Evolutionary conservation across 1,140 invertebrate species (phyloP).

Genomic region (Aphaenogaster rudis): DNA sequence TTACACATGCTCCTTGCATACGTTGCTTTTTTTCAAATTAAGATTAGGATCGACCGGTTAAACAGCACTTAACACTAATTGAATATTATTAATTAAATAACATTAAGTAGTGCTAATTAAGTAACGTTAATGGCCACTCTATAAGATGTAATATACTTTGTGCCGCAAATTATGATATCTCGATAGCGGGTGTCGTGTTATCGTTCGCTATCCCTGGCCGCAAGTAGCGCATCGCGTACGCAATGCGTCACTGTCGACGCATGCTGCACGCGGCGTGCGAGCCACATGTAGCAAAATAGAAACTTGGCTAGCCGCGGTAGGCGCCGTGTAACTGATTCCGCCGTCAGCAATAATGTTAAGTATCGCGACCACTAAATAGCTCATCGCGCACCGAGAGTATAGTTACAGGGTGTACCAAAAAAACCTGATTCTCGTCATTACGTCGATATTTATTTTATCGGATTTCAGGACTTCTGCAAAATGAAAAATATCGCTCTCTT

Average conservation of each 20-base stretch:
- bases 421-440: neutral
- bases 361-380: slow-evolving; percentile 52
- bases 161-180: neutral
- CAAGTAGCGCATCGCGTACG: slow-evolving; percentile 52
- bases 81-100: too few species aligned
- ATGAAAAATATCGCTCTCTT: neutral
- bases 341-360: slow-evolving; percentile 46
- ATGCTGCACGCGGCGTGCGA: slow-evolving; percentile 64
- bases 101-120: neutral
- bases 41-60: neutral
- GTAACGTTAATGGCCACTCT: neutral
- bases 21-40: neutral
- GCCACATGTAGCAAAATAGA: slow-evolving; percentile 73
- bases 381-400: slow-evolving; percentile 27
- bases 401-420: neutral
- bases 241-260: slow-evolving; percentile 62
- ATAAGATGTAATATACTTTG: neutral
- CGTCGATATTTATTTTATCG: neutral
- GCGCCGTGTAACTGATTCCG: slow-evolving; percentile 60
- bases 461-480: neutral
- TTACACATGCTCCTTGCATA: neutral
- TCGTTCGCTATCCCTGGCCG: slow-evolving; percentile 34
- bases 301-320: slow-evolving; percentile 68
- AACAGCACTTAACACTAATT: neutral
- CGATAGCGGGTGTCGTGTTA: slow-evolving; percentile 21